Evolutionary conservation across 2,888 invertebrate genomes (phyloP).

Genomic region (Cabera pusaria): DNA sequence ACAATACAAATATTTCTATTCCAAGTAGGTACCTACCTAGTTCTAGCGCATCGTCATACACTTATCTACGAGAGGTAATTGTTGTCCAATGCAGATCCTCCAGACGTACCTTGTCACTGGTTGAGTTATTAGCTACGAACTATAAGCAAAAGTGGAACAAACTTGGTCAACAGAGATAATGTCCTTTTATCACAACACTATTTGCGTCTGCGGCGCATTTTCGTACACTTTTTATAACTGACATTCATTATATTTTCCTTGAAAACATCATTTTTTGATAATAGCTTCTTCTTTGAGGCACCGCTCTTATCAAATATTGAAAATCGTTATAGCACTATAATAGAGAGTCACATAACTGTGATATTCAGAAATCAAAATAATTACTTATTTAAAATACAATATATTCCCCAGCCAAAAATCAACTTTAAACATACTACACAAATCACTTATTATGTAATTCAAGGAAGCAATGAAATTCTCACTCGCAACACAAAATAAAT

Average conservation of each 20-base stretch:
- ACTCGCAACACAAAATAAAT: conserved; percentile 1
- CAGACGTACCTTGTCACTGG: conserved; percentile 54
- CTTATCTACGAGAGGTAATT: conserved; percentile 8
- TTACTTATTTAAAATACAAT: too few relatives aligned
- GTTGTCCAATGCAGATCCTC: conserved; percentile 26
- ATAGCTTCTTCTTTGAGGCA: too few relatives aligned
- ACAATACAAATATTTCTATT: too few relatives aligned
- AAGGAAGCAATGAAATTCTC: conserved; percentile 6
- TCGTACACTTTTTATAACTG: conserved; percentile 36
- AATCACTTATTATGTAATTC: too few relatives aligned
- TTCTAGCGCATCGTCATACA: neutral
- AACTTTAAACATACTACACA: too few relatives aligned
- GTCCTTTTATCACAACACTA: conserved; percentile 57
- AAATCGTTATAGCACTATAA: too few relatives aligned
- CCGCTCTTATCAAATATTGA: too few relatives aligned
- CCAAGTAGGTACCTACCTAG: too few relatives aligned
- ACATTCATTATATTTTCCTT: conserved; percentile 17
- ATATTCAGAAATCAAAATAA: too few relatives aligned
- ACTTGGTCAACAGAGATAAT: conserved; percentile 67
- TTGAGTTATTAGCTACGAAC: conserved; percentile 43
- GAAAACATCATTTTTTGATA: too few relatives aligned
- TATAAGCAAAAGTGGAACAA: conserved; percentile 57
- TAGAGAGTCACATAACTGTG: too few relatives aligned
- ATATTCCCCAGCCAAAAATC: too few relatives aligned
- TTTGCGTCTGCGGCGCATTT: conserved; percentile 74